phyloP scores from a whole-genome alignment of 2,888 invertebrate species.

The Onchidella celtica region DNA sequence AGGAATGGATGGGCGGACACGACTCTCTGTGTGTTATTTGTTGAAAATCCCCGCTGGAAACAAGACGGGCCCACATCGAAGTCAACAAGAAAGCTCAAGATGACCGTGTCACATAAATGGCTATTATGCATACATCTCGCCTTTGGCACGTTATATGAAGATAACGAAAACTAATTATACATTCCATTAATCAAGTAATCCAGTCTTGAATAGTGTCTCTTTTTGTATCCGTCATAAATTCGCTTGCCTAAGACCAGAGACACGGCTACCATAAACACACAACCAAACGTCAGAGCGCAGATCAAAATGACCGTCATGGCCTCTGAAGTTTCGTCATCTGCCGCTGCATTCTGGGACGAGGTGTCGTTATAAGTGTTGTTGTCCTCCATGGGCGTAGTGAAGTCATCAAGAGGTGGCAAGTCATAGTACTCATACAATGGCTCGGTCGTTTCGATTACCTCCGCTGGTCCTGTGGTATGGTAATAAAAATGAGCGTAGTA shows the following conservation, averaged over 20 bases:
- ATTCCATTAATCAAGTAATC: slow-evolving; percentile 75
- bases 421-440: neutral
- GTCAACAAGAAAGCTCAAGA: too few relatives aligned
- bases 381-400: too few relatives aligned
- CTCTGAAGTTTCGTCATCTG: neutral
- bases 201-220: slow-evolving; percentile 69
- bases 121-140: too few relatives aligned
- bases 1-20: too few relatives aligned
- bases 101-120: too few relatives aligned
- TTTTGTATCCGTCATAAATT: slow-evolving; percentile 68
- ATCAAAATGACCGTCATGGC: slow-evolving; percentile 51
- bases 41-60: too few relatives aligned
- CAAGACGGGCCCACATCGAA: too few relatives aligned
- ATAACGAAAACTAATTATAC: slow-evolving; percentile 54
- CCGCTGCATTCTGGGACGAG: neutral
- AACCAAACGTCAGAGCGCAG: slow-evolving; percentile 63
- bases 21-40: too few relatives aligned
- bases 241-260: slow-evolving; percentile 63
- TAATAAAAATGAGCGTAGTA: too few relatives aligned
- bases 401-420: too few relatives aligned
- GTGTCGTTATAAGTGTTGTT: neutral
- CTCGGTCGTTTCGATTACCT: neutral
- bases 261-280: slow-evolving; percentile 64
- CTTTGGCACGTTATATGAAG: too few relatives aligned
- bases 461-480: too few relatives aligned